Percentiles rank a stretch among this genome's conserved stretches.
Evolutionary conservation across 1,140 invertebrate species (phyloP).

Genomic region (Nasonia longicornis): DNA sequence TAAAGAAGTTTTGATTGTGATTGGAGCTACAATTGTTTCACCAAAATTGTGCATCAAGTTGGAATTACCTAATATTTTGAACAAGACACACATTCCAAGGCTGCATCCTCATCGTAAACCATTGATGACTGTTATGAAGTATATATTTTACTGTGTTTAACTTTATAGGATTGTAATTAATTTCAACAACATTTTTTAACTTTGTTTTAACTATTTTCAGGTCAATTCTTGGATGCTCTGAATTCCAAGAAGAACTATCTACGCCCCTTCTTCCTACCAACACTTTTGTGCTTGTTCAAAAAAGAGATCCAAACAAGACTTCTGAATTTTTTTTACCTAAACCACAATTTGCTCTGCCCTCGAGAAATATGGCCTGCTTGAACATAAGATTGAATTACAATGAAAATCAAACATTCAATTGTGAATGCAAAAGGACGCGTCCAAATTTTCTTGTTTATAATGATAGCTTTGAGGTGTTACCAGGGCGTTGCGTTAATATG

Average conservation of each 20-base stretch:
- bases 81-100: slow-evolving; percentile 55
- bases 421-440: slow-evolving; percentile 54
- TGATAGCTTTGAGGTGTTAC: slow-evolving; percentile 47
- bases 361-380: slow-evolving; percentile 51
- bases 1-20: slow-evolving; percentile 60
- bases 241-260: slow-evolving; percentile 63
- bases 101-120: slow-evolving; percentile 61
- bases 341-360: slow-evolving; percentile 56
- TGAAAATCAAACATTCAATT: slow-evolving; percentile 47
- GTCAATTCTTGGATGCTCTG: slow-evolving; percentile 59
- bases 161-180: background rate
- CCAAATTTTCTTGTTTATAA: slow-evolving; percentile 54
- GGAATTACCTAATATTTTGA: slow-evolving; percentile 62
- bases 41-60: slow-evolving; percentile 61
- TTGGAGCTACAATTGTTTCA: slow-evolving; percentile 63
- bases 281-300: slow-evolving; percentile 63
- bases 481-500: too few species aligned
- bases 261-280: slow-evolving; percentile 60
- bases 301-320: slow-evolving; percentile 56
- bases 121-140: slow-evolving; percentile 64
- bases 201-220: slow-evolving; percentile 50
- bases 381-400: slow-evolving; percentile 57
- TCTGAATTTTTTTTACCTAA: slow-evolving; percentile 65
- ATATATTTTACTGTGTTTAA: slow-evolving; percentile 28
- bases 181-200: background rate